Base-by-base conservation (phyloP, 2,797 vertebrate genomes). In the Channallabes apus region DNA sequence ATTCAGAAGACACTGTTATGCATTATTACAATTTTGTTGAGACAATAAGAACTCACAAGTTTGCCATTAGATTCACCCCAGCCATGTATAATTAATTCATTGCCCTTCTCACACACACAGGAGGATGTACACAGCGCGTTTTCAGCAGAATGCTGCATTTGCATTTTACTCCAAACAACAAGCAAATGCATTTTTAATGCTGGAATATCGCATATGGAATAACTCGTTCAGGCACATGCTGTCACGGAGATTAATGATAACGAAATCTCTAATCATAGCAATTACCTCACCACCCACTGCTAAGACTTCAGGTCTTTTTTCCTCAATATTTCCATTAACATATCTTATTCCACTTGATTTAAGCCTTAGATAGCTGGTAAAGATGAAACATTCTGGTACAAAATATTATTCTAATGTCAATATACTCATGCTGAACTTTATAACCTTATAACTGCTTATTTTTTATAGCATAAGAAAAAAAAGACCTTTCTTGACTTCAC, bases 171-270 rank as follows among this genome's bases (percentile, higher is more conserved):
- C 65, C 65, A 82, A 35, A 69, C 22, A 71, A 69, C 80, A 82
- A 82, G 65, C 80, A 38, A 82, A 71, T 82, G 54, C 65, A 82
- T 82, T 56, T 69, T 82, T 82, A 82, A 82, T 82, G 80, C 65
- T 82, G 80, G 32, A 59, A 82, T 69, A 58, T 58, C 35, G 27
- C 54, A 69, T 82, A 71, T 71, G 54, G 51, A 69, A 69, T 82
- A 71, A 82, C 65, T 82, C 46, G 80, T 24, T 69, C 69, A 69
- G 80, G 61, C 78, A 80, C 78, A 51, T 65, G n/a, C 59, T 65
- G 62, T 67, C 61, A 67, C 62, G 32, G 64, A 71, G 80, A 82
- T 82, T 71, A 82, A 82, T 82, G 65, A 58, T 82, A 71, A 81
- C 12, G n/a, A 67, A 68, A 67, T 58, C 67, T 82, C 20, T 82